Base-by-base conservation (phyloP, 2,888 invertebrate species). In the Ganaspis brasiliensis region DNA sequence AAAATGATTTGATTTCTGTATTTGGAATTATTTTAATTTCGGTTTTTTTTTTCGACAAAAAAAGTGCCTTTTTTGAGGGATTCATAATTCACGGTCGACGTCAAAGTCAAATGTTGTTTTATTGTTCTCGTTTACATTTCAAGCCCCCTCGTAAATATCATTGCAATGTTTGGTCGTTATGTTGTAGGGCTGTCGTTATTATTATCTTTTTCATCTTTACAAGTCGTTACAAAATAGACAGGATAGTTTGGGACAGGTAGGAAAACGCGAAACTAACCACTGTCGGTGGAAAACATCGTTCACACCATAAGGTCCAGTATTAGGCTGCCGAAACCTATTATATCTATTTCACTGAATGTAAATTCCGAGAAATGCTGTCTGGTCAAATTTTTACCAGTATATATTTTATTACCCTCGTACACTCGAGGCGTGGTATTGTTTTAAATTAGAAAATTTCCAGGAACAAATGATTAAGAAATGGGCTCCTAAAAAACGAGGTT, bases 91-190 rank as follows among this genome's bases (percentile, higher is more conserved):
- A 67, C n/a, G 40, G 26, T 45, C 8, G 9, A n/a, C 45, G 45
- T 67, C 45, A 67, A 67, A 67, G 40, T 67, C 5, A 40, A 37
- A 63, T 67, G 8, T 67, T 24, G 3, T 45, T 67, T 67, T 67
- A 67, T 67, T 67, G 67, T 67, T 45, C 24, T 14, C 67, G 24
- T 67, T 67, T 67, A 45, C 67, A 67, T 67, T 45, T 24, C 24
- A 67, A 26, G 67, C n/a, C n/a, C 45, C 45, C 45, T 67, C 67
- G 67, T 67, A 67, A 67, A 67, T 67, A 45, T 45, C 45, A 45
- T 9, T 56, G 26, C 67, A 67, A 67, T 45, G 67, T 40, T 45
- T 67, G 21, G 24, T 67, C 67, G 45, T 67, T 45, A 67, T 9
- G 24, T 67, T 67, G 67, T 67, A 14, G 40, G 9, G 14, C 24